phyloP scores from a whole-genome alignment of 2,113 vertebrate genomes.

The Grammomys dolichurus region DNA sequence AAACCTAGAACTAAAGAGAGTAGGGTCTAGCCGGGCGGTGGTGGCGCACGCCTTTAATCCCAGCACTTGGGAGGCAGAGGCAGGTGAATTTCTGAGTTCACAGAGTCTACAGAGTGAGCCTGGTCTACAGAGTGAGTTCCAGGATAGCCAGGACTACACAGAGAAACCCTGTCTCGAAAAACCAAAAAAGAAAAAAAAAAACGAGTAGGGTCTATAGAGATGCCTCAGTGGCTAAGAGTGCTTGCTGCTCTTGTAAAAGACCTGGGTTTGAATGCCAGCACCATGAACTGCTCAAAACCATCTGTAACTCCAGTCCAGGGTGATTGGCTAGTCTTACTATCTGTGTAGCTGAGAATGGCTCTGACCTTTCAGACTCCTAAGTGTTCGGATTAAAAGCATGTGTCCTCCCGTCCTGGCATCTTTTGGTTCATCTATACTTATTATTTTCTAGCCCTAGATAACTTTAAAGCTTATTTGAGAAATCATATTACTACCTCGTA shows the following conservation, averaged over 20 bases:
- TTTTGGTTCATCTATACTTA: conserved; percentile 7
- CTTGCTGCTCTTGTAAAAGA: background rate
- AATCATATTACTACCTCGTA: background rate
- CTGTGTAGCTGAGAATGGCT: background rate
- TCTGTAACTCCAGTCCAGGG: background rate
- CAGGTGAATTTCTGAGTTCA: no score
- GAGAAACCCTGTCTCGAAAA: no score
- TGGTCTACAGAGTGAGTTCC: no score
- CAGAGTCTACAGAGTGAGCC: no score
- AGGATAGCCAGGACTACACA: no score
- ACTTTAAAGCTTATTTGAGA: conserved; percentile 44
- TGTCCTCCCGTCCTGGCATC: background rate
- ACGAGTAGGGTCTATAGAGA: background rate
- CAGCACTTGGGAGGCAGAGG: no score
- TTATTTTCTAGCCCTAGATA: background rate
- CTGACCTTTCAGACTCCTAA: background rate
- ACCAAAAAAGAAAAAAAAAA: no score
- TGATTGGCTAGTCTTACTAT: background rate
- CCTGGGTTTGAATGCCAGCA: background rate
- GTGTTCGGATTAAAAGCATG: background rate
- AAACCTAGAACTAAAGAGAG: background rate
- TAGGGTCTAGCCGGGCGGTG: background rate
- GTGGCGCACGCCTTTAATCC: no score
- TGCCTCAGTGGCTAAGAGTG: background rate
- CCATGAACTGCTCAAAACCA: background rate